A percentile compares a stretch with the other conserved stretches of the same genome.
These are phyloP conservation scores for Drosophila gaucha DNA, from an alignment of 2,888 invertebrate species.

Conservation along the genomic window DNA sequence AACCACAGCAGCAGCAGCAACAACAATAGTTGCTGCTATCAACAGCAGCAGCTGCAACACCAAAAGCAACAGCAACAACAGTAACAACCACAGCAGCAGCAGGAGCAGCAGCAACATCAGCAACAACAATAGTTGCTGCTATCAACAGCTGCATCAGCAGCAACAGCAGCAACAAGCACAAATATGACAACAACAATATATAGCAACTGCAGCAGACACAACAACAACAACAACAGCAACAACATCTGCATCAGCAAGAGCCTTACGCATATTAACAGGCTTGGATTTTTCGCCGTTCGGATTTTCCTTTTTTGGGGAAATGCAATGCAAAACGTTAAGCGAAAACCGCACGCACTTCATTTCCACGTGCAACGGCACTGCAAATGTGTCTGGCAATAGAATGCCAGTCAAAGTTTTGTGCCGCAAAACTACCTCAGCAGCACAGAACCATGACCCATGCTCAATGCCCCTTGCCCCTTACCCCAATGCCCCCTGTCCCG, in stretches of 20 bases:
- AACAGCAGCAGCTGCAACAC: background rate
- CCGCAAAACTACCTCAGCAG: constrained; percentile 30
- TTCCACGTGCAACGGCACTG: constrained; percentile 69
- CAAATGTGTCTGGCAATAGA: constrained; percentile 68
- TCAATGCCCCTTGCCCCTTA: too few relatives aligned
- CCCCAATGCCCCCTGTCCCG: too few relatives aligned
- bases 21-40: background rate
- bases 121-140: background rate
- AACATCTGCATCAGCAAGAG: too few relatives aligned
- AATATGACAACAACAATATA: too few relatives aligned
- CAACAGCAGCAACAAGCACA: too few relatives aligned
- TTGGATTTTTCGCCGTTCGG: constrained; percentile 47
- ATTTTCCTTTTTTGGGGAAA: background rate
- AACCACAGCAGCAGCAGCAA: background rate
- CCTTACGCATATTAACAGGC: constrained; percentile 73
- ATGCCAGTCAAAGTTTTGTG: constrained; percentile 71
- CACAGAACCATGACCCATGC: too few relatives aligned
- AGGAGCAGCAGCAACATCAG: background rate
- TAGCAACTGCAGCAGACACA: background rate
- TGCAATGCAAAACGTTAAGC: constrained; percentile 45
- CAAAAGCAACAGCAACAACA: background rate
- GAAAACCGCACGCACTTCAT: constrained; percentile 65
- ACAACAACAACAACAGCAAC: background rate
- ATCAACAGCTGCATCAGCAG: background rate
- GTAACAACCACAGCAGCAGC: too few relatives aligned